These are phyloP conservation scores for Columba livia DNA, from an alignment of 2,113 vertebrate genomes.

Conservation along the genomic window DNA sequence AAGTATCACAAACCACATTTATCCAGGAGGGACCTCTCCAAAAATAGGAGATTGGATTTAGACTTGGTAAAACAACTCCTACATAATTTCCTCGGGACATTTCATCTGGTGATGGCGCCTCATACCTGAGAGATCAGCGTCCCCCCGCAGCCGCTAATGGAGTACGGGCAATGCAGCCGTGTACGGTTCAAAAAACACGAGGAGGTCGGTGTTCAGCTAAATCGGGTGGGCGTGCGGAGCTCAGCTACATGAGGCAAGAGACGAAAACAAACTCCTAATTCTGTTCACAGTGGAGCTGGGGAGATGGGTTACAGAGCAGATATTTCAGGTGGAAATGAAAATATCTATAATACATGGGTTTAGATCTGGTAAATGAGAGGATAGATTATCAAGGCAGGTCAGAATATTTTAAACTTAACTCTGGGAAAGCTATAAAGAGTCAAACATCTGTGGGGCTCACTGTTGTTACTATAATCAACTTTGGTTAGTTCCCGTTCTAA, in stretches of 20 bases:
- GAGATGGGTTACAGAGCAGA: neutral
- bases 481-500: neutral
- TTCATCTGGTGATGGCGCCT: neutral
- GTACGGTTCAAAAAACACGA: neutral
- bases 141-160: neutral
- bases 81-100: neutral
- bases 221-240: neutral
- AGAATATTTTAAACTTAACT: neutral
- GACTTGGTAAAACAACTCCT: conserved; percentile 30
- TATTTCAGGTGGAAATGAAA: neutral
- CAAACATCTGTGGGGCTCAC: neutral
- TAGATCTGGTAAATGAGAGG: neutral
- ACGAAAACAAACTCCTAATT: neutral
- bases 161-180: neutral
- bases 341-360: neutral
- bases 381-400: neutral
- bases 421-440: neutral
- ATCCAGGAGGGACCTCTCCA: conserved; percentile 23
- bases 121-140: neutral
- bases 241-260: neutral
- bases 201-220: neutral
- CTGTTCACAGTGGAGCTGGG: neutral
- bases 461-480: neutral
- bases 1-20: conserved; percentile 27
- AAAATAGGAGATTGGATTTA: conserved; percentile 31